Percentiles rank a stretch among this genome's conserved stretches.
Evolutionary conservation across 2,113 vertebrate species (phyloP).

Genomic region (Nycticryphes semicollaris): DNA sequence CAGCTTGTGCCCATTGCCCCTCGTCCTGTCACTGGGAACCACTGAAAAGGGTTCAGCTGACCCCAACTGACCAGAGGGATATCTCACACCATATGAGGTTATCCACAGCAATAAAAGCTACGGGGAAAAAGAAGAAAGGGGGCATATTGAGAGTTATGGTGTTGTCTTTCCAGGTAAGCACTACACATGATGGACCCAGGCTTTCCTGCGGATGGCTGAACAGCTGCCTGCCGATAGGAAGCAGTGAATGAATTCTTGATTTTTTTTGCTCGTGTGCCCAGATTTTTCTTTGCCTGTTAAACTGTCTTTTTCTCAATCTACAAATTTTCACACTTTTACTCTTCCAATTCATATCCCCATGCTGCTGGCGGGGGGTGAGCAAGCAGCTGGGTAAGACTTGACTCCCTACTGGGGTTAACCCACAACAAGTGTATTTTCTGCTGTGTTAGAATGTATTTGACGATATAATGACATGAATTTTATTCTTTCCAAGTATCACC

Average conservation of each 20-base stretch:
- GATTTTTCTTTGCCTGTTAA: neutral
- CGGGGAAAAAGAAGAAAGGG: neutral
- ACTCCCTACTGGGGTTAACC: neutral
- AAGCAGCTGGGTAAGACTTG: neutral
- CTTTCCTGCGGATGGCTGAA: neutral
- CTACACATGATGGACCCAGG: accelerated
- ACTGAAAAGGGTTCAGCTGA: neutral
- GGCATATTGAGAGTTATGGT: accelerated
- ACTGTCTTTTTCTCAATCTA: neutral
- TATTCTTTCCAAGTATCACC: neutral
- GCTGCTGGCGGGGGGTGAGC: neutral
- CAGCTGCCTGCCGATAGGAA: neutral
- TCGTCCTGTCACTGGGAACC: too few species aligned
- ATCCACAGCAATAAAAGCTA: neutral
- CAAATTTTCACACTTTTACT: neutral
- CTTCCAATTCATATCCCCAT: neutral
- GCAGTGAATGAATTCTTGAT: neutral
- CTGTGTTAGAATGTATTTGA: neutral
- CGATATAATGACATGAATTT: neutral
- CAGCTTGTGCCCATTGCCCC: too few species aligned
- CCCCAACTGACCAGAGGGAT: neutral
- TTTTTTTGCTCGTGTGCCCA: neutral
- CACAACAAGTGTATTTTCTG: neutral
- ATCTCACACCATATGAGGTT: accelerated
- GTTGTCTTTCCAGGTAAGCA: neutral